Conservation (phyloP, 2,888 invertebrate species). For the Volucella bombylans region DNA sequence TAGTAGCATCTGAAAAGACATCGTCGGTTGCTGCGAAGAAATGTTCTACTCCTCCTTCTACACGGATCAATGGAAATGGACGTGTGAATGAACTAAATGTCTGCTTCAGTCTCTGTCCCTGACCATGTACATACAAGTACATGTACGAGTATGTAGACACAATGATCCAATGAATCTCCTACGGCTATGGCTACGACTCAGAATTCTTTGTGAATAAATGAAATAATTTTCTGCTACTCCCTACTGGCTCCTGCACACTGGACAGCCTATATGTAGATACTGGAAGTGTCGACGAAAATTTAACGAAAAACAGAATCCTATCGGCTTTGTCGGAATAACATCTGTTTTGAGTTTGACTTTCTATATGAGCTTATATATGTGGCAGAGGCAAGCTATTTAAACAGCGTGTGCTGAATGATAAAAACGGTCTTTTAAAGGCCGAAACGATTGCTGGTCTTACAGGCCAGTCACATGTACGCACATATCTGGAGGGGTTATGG, state of each 20-base stretch:
- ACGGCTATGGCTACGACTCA: constrained; percentile 22
- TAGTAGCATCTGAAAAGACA: neutral
- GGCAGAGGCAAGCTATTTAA: constrained; percentile 52
- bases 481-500: neutral
- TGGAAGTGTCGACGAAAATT: neutral
- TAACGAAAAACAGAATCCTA: constrained; percentile 22
- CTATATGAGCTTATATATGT: constrained; percentile 28
- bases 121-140: constrained; percentile 36
- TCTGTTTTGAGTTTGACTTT: constrained; percentile 61
- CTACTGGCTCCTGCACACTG: constrained; percentile 3
- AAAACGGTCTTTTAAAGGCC: constrained; percentile 61
- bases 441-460: constrained; percentile 20
- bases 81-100: constrained; percentile 66
- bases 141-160: constrained; percentile 61
- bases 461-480: neutral
- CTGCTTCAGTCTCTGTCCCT: neutral
- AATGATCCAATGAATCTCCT: constrained; percentile 61
- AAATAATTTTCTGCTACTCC: constrained; percentile 64
- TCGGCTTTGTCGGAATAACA: constrained; percentile 64
- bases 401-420: constrained; percentile 69
- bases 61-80: constrained; percentile 62
- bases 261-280: neutral
- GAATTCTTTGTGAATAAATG: constrained; percentile 71
- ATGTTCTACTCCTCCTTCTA: neutral
- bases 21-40: neutral